These are phyloP conservation scores for Stenopsyche tienmushanensis DNA, from an alignment of 1,140 invertebrate genomes.

Conservation along the genomic window DNA sequence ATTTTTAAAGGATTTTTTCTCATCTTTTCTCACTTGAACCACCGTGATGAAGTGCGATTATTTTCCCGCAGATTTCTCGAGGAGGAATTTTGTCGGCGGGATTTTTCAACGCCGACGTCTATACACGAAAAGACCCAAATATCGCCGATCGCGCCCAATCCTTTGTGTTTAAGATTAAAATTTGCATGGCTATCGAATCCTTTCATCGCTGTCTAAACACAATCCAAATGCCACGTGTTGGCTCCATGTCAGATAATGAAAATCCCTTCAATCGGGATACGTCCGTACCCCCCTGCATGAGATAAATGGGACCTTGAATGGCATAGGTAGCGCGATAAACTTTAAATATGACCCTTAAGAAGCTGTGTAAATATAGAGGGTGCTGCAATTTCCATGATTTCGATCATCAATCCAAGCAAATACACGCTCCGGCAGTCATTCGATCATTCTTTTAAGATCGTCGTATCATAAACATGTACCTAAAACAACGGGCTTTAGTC, in stretches of 20 bases:
- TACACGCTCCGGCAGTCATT: too few relatives aligned
- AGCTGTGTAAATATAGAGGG: constrained; percentile 29
- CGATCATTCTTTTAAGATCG: constrained; percentile 16
- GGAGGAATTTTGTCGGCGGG: too few relatives aligned
- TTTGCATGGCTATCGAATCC: constrained; percentile 30
- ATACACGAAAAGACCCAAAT: too few relatives aligned
- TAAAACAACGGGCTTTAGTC: neutral
- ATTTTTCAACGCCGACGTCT: too few relatives aligned
- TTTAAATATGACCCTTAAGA: constrained; percentile 32
- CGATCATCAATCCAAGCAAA: too few relatives aligned
- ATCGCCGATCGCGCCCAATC: too few relatives aligned
- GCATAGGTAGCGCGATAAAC: constrained; percentile 12
- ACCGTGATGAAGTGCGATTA: too few relatives aligned
- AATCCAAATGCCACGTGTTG: constrained; percentile 16
- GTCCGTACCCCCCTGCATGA: neutral
- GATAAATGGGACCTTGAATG: constrained; percentile 8
- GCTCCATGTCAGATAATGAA: constrained; percentile 14
- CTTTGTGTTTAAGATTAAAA: neutral
- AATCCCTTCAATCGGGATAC: too few relatives aligned
- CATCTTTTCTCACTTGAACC: too few relatives aligned
- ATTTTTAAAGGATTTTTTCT: constrained; percentile 30
- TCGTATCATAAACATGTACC: too few relatives aligned
- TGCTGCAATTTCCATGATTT: neutral
- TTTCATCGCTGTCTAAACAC: constrained; percentile 32
- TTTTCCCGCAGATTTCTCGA: too few relatives aligned